Evolutionary conservation across 2,113 vertebrate species (phyloP), one percentile per base, ranked within the genome.

Genomic region (Dipodomys ordii): DNA sequence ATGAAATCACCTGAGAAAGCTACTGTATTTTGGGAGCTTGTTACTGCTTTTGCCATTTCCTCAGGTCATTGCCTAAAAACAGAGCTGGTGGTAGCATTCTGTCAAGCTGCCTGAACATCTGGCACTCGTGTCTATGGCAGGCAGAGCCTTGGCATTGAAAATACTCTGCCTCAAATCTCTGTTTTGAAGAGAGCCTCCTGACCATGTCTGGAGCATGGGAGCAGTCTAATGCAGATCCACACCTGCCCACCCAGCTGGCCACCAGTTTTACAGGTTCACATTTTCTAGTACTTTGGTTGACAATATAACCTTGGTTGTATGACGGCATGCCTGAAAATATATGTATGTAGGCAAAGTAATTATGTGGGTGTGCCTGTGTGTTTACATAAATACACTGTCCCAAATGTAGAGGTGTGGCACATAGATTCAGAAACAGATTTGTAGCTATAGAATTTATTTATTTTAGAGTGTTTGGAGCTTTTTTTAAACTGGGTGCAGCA

Each of bases 181-280:
- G 16, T 90, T 89, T 77, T 90, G 84, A 97, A 95, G 87, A 86
- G 94, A 96, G 73, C 44, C 60, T 87, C 46, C n/a, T 65, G 49
- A 57, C 62, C 44, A n/a, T 90, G 69, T 85, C 90, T 92, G 90
- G 82, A 78, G n/a, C 25, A 15, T 30, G 62, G 44, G 60, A 44
- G 27, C 73, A n/a, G 11, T 91, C 30, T 78, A 67, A 6, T 83
- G 62, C 71, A 83, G 73, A 83, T 69, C 79, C 81, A 85, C 92
- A 95, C 92, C 97, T 96, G 97, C 85, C 89, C 57, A 60, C 35
- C 84, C 94, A 96, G 90, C 95, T 93, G 94, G 73, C 44, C 85
- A 46, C 85, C 73, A 27, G 0, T 83, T 88, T 78, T 3, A 22
- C 20, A 85, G 49, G 53, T 90, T 94, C 68, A 23, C 28, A n/a